These are phyloP conservation scores for Bombus waltoni DNA, from an alignment of 1,140 invertebrate genomes.

Conservation along the genomic window DNA sequence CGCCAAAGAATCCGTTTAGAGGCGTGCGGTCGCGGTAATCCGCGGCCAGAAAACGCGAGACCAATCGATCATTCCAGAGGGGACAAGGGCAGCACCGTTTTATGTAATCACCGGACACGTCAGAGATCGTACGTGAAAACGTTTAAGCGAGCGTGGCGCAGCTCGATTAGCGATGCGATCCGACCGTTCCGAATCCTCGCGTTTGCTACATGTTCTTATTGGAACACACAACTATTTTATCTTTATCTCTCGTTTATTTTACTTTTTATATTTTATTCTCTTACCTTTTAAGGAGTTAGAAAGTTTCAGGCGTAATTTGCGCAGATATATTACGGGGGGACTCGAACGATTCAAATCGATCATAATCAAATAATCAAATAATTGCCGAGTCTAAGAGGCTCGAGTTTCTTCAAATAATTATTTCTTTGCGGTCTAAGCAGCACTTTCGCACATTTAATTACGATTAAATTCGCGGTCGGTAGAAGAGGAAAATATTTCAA, in stretches of 20 bases:
- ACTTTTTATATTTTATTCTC: no score
- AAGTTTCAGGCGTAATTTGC: no score
- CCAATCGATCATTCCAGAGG: slow-evolving; percentile 56
- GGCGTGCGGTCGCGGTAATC: slow-evolving; percentile 44
- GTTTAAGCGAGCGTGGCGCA: slow-evolving; percentile 3
- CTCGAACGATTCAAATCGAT: no score
- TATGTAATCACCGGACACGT: slow-evolving; percentile 52
- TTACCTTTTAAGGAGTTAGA: no score
- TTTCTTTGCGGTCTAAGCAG: no score
- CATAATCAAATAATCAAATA: no score
- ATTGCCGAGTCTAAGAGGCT: no score
- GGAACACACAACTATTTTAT: background rate
- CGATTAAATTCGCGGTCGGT: fast-evolving
- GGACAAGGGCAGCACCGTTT: slow-evolving; percentile 59
- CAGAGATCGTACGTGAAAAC: slow-evolving; percentile 42
- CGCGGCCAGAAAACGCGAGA: slow-evolving; percentile 35
- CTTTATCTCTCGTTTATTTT: background rate
- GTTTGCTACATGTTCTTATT: background rate
- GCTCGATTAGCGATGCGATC: background rate
- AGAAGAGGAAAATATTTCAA: no score
- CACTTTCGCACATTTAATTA: no score
- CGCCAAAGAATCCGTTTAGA: slow-evolving; percentile 37
- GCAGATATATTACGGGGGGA: no score
- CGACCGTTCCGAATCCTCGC: background rate
- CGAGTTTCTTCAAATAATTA: no score